Conservation (phyloP, 92 coral and sea anemone genomes). For the Zoanthus gigantus region DNA sequence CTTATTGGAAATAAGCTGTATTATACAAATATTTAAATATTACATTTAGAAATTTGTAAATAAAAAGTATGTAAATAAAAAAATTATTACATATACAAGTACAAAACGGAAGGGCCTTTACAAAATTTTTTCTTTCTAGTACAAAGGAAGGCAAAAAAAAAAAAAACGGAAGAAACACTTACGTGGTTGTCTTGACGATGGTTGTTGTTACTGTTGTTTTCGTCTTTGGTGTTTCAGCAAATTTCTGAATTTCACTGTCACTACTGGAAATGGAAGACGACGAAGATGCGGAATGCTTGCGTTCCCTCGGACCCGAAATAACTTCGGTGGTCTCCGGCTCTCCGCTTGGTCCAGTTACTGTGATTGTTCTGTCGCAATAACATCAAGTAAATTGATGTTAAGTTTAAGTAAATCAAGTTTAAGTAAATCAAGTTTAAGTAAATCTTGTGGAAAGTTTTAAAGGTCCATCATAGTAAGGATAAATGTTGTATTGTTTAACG, state of each 20-base stretch:
- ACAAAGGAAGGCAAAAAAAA: no score
- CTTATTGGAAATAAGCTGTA: no score
- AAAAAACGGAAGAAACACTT: no score
- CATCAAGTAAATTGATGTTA: neutral
- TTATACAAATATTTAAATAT: no score
- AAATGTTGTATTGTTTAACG: no score
- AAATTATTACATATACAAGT: no score
- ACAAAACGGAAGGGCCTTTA: no score
- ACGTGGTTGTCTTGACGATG: conserved; percentile 35
- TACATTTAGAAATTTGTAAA: no score
- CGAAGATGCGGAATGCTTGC: conserved; percentile 13
- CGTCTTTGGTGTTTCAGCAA: conserved; percentile 28
- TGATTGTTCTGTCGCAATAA: conserved; percentile 26
- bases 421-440: neutral
- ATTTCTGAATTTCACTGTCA: conserved; percentile 35
- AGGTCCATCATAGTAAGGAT: no score
- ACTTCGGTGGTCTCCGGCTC: conserved; percentile 32
- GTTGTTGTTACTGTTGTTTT: conserved; percentile 44
- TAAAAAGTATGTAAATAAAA: no score
- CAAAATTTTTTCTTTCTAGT: no score
- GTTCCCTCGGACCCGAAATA: conserved; percentile 10
- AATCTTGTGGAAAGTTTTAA: neutral
- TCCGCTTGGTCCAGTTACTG: conserved; percentile 36
- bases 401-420: neutral
- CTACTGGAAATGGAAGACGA: conserved; percentile 15